Base-by-base conservation (phyloP, 2,113 vertebrate species). In the Caracal caracal region DNA sequence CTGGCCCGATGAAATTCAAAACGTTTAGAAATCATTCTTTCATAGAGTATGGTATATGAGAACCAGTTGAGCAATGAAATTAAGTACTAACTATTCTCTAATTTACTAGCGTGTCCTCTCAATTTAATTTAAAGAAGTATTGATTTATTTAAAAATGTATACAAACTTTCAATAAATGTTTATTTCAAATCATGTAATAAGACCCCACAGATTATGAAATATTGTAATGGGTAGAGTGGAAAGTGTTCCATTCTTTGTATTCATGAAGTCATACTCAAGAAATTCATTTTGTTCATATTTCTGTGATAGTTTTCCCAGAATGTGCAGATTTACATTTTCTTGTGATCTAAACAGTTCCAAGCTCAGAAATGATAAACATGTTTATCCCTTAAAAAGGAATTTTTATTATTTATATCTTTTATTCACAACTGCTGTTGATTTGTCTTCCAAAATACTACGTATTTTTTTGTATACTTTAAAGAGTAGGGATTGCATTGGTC, bases 21-120 rank as follows among this genome's bases (percentile, higher is more conserved):
- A 59, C 73, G 5, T 53, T 89, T 92, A 83, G 17, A 93, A 93
- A 63, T 91, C 87, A 56, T 17, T 61, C 65, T 73, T 75, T 87
- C 12, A 24, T 24, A 68, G 10, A 26, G 73, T 37, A 66, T 28
- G 30, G 35, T 59, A 71, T 65, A 47, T 37, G 26, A 47, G 28
- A 47, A 71, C 71, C 40, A 63, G 4, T 71, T 84, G 22, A 85
- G 30, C 8, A 40, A 86, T 89, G 30, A 70, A 79, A 80, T 16
- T 53, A 56, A 37, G 12, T 26, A 47, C 30, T 37, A 49, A 40
- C 24, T 68, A 26, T 49, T 81, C 78, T 89, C 26, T 75, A 89
- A 76, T 86, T 75, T 81, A 76, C 37, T 88, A 84, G 2, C 16
- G 51, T 73, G 5, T 0, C 43, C 16, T 61, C 20, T 85, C 16